Base-by-base conservation (phyloP, 2,888 invertebrate species). In the Erebia palarica region DNA sequence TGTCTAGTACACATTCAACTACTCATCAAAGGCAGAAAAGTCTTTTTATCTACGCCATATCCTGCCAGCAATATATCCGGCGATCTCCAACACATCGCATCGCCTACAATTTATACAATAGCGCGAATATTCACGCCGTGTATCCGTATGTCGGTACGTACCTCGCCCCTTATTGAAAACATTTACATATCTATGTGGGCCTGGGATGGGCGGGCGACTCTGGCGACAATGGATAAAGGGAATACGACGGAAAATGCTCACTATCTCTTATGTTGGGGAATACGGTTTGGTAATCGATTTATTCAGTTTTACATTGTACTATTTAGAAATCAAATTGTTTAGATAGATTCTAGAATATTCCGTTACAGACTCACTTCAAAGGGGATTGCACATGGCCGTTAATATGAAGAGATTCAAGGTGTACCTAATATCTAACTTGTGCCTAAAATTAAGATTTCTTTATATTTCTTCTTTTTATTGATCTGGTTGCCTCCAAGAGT, bases 111-210 rank as follows among this genome's bases (percentile, higher is more conserved):
- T 71, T 75, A 71, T 75, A 71, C 71, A 73, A 75, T 73, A 75
- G 66, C 53, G 69, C 64, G 65, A 73, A 75, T 75, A 73, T 74
- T 73, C 74, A 72, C 68, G 53, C 70, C 70, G 63, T 73, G 72
- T 75, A 76, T 70, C 76, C 74, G 72, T 75, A 75, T 74, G 75
- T 75, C 75, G 73, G 70, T 71, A 68, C 66, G 71, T 67, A 74
- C 75, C 74, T 75, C 74, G 67, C 75, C 73, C 83, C 85, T 89
- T 90, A 90, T 90, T 90, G 90, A 88, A 89, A 90, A 88, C 85
- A 90, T 90, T 89, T 89, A 87, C 90, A 90, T 90, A 89, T 87
- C 84, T 86, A 88, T 88, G 87, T 84, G 78, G 71, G 81, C 84
- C 75, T 71, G 71, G 65, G 68, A 73, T 71, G 71, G 65, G 68